Evolutionary conservation across 2,888 invertebrate species (phyloP).

Genomic region (Fragum fragum): DNA sequence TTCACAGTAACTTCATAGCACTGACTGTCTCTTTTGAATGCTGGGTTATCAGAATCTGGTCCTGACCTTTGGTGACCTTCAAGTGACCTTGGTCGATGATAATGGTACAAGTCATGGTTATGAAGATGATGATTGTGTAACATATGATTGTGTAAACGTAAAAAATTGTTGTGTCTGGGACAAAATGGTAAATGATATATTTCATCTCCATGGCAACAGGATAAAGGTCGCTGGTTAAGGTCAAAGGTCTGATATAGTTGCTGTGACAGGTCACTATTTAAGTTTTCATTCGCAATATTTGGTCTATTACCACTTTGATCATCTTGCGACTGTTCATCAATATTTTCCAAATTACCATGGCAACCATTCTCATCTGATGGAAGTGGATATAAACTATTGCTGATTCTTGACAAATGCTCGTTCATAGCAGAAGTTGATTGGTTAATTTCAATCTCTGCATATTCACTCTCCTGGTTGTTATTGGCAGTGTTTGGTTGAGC

Average conservation of each 20-base stretch:
- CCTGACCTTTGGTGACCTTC: background rate
- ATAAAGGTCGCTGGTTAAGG: slow-evolving; percentile 6
- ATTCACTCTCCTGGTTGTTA: slow-evolving; percentile 31
- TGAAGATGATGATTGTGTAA: slow-evolving; percentile 17
- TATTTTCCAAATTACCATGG: slow-evolving; percentile 17
- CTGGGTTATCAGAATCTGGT: background rate
- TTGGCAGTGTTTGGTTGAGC: slow-evolving; percentile 17
- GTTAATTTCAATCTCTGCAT: slow-evolving; percentile 32
- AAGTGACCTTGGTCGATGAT: slow-evolving; percentile 4
- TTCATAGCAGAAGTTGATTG: background rate
- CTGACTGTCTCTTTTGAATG: slow-evolving; percentile 39
- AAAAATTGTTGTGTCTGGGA: slow-evolving; percentile 5
- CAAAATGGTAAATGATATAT: slow-evolving; percentile 22
- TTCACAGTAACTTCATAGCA: slow-evolving; percentile 72
- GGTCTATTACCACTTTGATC: background rate
- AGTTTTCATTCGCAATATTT: background rate
- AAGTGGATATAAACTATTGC: slow-evolving; percentile 14
- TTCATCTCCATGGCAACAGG: slow-evolving; percentile 22
- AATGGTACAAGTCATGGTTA: background rate
- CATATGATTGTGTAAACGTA: slow-evolving; percentile 14
- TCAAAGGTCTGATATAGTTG: background rate
- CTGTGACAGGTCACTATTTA: background rate
- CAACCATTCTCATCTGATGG: slow-evolving; percentile 10
- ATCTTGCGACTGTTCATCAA: background rate
- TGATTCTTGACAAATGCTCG: background rate